These are phyloP conservation scores for Oreortyx pictus DNA, from an alignment of 2,797 vertebrate genomes.

Conservation along the genomic window DNA sequence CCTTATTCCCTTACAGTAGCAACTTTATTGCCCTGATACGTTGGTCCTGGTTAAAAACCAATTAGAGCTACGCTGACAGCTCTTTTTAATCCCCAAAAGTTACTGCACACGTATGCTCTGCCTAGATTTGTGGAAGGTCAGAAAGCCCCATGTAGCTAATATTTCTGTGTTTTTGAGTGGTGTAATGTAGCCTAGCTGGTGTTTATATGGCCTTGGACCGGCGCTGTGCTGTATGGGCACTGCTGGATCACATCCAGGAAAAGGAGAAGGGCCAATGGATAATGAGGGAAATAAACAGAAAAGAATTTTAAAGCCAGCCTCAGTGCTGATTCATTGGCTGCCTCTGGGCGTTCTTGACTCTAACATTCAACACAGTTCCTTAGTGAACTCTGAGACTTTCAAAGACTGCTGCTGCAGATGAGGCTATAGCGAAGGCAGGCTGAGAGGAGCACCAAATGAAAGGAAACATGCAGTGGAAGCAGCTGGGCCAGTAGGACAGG, in stretches of 20 bases:
- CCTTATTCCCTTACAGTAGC: background rate
- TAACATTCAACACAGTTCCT: background rate
- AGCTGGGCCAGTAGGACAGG: background rate
- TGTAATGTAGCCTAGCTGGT: background rate
- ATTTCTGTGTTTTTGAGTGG: background rate
- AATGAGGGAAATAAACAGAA: background rate
- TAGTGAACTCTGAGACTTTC: background rate
- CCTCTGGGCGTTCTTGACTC: background rate
- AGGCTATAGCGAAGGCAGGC: background rate
- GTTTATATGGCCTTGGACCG: background rate
- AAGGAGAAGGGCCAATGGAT: background rate
- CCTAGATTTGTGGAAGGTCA: background rate
- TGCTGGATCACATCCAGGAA: background rate
- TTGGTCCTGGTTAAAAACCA: background rate
- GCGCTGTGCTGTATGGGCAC: background rate
- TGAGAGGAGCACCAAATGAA: background rate
- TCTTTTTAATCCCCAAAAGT: background rate
- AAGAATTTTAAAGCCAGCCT: background rate
- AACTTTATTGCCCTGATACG: background rate
- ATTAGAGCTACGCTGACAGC: background rate
- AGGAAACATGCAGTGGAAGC: background rate
- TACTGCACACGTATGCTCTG: accelerated
- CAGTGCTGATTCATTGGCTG: background rate
- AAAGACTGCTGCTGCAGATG: background rate
- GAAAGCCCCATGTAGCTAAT: background rate